phyloP scores from a whole-genome alignment of 2,113 vertebrate genomes.

The Chamaea fasciata region DNA sequence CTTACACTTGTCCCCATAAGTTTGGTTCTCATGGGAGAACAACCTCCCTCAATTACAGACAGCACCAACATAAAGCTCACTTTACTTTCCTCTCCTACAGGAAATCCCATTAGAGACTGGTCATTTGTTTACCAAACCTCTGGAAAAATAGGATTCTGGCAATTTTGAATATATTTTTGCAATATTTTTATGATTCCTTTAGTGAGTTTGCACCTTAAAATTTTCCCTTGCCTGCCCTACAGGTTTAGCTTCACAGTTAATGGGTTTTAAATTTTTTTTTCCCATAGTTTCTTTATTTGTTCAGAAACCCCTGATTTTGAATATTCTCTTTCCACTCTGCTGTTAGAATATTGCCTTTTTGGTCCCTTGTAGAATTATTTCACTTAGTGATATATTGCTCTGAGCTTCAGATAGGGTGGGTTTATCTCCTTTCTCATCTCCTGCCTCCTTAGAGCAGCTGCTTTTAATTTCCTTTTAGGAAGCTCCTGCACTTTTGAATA shows the following conservation, averaged over 20 bases:
- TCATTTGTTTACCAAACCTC: not conserved
- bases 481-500: not conserved
- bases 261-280: not conserved
- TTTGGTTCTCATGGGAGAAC: not conserved
- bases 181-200: not conserved
- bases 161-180: not conserved
- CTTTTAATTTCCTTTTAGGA: conserved; percentile 58
- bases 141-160: not conserved
- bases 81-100: not conserved
- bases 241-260: not conserved
- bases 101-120: not conserved
- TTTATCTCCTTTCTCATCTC: conserved; percentile 45
- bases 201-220: not conserved
- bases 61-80: not conserved
- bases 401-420: not conserved
- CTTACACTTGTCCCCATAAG: conserved; percentile 41
- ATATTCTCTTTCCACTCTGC: not conserved
- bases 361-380: conserved; percentile 49
- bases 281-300: conserved; percentile 17
- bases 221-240: not conserved
- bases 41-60: not conserved
- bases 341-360: conserved; percentile 43
- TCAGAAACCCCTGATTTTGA: not conserved
- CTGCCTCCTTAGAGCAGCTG: conserved; percentile 12
- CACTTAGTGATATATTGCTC: conserved; percentile 49